These are phyloP conservation scores for Chiloscyllium punctatum DNA, from an alignment of 2,797 vertebrate genomes.

Conservation along the genomic window DNA sequence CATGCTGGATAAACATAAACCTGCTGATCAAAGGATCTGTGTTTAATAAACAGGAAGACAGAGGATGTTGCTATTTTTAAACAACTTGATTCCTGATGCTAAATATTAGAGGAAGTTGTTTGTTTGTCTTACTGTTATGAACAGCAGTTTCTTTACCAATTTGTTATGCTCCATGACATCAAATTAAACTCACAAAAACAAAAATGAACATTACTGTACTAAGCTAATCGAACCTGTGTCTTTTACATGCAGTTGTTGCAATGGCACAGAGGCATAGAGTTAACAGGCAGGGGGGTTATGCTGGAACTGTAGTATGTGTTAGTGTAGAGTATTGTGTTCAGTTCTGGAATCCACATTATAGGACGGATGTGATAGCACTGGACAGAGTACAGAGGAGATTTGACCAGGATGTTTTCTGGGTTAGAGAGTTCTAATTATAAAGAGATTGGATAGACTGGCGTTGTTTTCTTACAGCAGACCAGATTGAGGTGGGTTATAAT, in stretches of 20 bases:
- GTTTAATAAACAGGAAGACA: not conserved
- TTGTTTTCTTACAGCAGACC: too few relatives aligned
- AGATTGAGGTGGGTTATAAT: too few relatives aligned
- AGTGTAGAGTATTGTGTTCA: too few relatives aligned
- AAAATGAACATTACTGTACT: not conserved
- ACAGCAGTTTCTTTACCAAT: not conserved
- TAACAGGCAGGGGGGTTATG: too few relatives aligned
- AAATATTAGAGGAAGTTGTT: not conserved
- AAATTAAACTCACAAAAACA: not conserved
- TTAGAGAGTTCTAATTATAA: too few relatives aligned
- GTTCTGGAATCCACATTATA: too few relatives aligned
- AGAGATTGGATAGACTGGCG: too few relatives aligned
- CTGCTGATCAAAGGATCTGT: not conserved
- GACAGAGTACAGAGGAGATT: too few relatives aligned
- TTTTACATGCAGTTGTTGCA: not conserved
- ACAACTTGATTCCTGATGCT: not conserved
- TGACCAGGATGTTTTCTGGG: too few relatives aligned
- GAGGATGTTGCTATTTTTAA: not conserved
- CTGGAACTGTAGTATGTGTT: too few relatives aligned
- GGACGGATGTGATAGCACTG: too few relatives aligned
- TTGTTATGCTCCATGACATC: not conserved
- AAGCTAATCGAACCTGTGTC: not conserved
- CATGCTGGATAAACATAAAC: not conserved
- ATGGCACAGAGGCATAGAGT: not conserved
- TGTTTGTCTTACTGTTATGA: not conserved